phyloP scores from a whole-genome alignment of 1,140 invertebrate species.

The Hycleus phaleratus region DNA sequence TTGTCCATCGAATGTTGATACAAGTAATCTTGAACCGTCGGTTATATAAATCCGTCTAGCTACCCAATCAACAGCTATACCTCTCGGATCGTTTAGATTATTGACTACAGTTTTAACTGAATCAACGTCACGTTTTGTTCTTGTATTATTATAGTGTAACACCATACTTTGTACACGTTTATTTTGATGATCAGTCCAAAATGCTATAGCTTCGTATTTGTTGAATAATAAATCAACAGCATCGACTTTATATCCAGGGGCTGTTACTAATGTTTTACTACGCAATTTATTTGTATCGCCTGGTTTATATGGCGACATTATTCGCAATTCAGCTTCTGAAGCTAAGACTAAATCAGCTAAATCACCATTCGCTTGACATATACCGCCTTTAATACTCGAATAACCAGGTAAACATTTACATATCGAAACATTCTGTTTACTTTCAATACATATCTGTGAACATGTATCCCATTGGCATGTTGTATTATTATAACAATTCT shows the following conservation, averaged over 20 bases:
- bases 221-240: slow-evolving; percentile 48
- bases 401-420: slow-evolving; percentile 64
- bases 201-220: slow-evolving; percentile 41
- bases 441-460: slow-evolving; percentile 65
- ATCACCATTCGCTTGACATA: slow-evolving; percentile 49
- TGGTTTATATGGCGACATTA: slow-evolving; percentile 54
- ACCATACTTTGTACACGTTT: slow-evolving; percentile 38
- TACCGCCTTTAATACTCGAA: slow-evolving; percentile 43
- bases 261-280: slow-evolving; percentile 33
- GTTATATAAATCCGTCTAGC: slow-evolving; percentile 66
- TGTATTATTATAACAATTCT: slow-evolving; percentile 38
- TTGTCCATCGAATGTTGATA: slow-evolving; percentile 52
- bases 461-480: slow-evolving; percentile 60
- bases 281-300: slow-evolving; percentile 40
- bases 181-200: slow-evolving; percentile 49
- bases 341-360: slow-evolving; percentile 54
- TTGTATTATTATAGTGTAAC: slow-evolving; percentile 28
- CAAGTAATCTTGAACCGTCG: slow-evolving; percentile 56
- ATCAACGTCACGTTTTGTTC: slow-evolving; percentile 28
- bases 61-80: slow-evolving; percentile 72
- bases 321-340: slow-evolving; percentile 54
- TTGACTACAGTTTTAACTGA: slow-evolving; percentile 30
- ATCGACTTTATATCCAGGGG: slow-evolving; percentile 42
- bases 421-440: slow-evolving; percentile 51
- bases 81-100: slow-evolving; percentile 54